Percentiles rank a stretch among this genome's conserved stretches.
Evolutionary conservation across 2,797 vertebrate species (phyloP).

Genomic region (Pteronotus mesoamericanus): DNA sequence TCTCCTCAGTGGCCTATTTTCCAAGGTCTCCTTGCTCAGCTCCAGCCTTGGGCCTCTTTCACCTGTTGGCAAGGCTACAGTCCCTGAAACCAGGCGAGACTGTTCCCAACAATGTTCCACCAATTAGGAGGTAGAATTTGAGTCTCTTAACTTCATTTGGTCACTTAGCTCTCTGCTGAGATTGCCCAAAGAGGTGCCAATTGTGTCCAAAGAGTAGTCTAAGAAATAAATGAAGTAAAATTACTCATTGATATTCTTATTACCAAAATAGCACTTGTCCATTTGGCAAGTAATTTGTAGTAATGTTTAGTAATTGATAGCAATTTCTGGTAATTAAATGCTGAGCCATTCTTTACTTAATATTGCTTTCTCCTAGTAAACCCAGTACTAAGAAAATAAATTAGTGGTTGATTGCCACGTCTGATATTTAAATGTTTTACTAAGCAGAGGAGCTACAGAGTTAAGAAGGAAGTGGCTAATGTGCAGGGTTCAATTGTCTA

Average conservation of each 20-base stretch:
- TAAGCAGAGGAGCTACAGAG: background rate
- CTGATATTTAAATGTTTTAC: slow-evolving; percentile 20
- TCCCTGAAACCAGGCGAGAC: too few relatives aligned
- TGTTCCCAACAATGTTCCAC: background rate
- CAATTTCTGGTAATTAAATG: slow-evolving; percentile 59
- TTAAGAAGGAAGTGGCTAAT: slow-evolving; percentile 9
- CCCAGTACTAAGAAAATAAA: slow-evolving; percentile 8
- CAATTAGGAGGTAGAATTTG: background rate
- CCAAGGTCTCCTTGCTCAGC: too few relatives aligned
- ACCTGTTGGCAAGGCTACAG: too few relatives aligned
- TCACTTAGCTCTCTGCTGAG: slow-evolving; percentile 17
- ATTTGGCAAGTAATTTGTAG: slow-evolving; percentile 52
- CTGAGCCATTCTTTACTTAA: slow-evolving; percentile 21
- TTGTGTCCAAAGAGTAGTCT: slow-evolving; percentile 21
- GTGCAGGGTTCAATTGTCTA: background rate
- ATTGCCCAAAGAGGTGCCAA: background rate
- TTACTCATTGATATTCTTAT: slow-evolving; percentile 50
- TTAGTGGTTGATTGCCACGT: background rate
- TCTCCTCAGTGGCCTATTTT: too few relatives aligned
- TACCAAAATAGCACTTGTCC: slow-evolving; percentile 41
- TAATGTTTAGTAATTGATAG: slow-evolving; percentile 54
- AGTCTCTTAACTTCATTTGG: background rate
- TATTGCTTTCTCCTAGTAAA: slow-evolving; percentile 36
- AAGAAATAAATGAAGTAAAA: slow-evolving; percentile 58
- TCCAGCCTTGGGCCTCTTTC: too few relatives aligned